Conservation (phyloP, 2,888 invertebrate genomes). For the Lathronympha strigana region DNA sequence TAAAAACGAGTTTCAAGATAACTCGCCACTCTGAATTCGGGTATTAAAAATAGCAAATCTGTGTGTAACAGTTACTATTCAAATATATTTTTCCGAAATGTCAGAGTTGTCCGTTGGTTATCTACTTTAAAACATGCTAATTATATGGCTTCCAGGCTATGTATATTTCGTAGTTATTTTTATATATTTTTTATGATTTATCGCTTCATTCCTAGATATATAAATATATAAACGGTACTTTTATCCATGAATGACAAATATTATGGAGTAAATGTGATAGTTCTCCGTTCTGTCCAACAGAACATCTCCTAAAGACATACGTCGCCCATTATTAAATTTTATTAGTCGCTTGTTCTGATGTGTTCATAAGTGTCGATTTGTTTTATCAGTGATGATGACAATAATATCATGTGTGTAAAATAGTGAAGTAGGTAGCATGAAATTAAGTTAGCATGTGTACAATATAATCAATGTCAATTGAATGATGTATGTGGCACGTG, state of each 20-base stretch:
- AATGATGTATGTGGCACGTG: constrained; percentile 26
- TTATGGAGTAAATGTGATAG: constrained; percentile 14
- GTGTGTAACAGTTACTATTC: not conserved
- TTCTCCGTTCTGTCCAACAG: constrained; percentile 29
- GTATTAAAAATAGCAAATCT: constrained; percentile 1
- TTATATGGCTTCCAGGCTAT: not conserved
- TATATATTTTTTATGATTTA: not conserved
- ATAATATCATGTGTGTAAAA: constrained; percentile 51
- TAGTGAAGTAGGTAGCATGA: constrained; percentile 28
- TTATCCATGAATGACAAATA: not conserved
- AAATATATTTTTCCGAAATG: too few species aligned
- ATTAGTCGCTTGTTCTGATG: constrained; percentile 30
- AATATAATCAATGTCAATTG: constrained; percentile 32
- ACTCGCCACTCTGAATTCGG: not conserved
- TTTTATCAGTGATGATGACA: constrained; percentile 58
- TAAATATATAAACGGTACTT: not conserved
- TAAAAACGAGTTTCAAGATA: not conserved
- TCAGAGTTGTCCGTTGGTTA: not conserved
- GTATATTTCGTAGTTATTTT: constrained; percentile 1
- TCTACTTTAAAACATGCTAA: not conserved
- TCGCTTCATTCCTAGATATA: not conserved
- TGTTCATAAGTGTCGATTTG: constrained; percentile 42
- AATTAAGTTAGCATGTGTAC: constrained; percentile 8
- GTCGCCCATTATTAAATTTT: constrained; percentile 34
- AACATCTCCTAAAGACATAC: constrained; percentile 9